phyloP scores from a whole-genome alignment of 2,888 invertebrate genomes.

The Thymelicus lineola region DNA sequence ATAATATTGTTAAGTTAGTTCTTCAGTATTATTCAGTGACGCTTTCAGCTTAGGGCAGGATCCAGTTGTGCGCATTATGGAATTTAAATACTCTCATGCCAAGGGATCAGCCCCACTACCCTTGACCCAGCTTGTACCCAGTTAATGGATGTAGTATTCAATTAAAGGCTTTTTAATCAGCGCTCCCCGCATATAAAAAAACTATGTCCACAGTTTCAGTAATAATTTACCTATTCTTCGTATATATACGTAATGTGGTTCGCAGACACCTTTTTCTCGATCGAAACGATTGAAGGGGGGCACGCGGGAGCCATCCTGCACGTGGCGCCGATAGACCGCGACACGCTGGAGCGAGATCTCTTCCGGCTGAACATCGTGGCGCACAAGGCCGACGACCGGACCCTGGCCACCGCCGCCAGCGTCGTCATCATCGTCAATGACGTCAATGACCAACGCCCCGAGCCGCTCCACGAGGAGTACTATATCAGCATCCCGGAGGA shows the following conservation, averaged over 20 bases:
- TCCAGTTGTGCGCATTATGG: too few species aligned
- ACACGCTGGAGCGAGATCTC: slow-evolving; percentile 70
- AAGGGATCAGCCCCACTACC: too few species aligned
- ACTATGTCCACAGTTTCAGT: too few species aligned
- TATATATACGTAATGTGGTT: too few species aligned
- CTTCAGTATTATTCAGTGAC: background rate
- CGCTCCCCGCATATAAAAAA: too few species aligned
- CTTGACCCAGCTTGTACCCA: too few species aligned
- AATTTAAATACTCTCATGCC: too few species aligned
- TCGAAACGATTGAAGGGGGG: slow-evolving; percentile 63
- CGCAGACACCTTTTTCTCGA: slow-evolving; percentile 70
- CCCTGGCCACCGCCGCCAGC: slow-evolving; percentile 58
- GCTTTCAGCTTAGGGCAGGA: too few species aligned
- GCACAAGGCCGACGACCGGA: slow-evolving; percentile 68
- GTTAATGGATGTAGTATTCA: too few species aligned
- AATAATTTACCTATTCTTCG: too few species aligned
- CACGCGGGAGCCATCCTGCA: slow-evolving; percentile 62
- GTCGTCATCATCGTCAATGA: slow-evolving; percentile 81
- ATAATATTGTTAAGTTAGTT: slow-evolving; percentile 21
- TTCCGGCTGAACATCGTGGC: slow-evolving; percentile 77
- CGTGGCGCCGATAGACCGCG: slow-evolving; percentile 76
- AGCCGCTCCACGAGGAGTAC: slow-evolving; percentile 66
- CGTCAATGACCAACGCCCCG: slow-evolving; percentile 88
- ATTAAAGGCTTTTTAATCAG: too few species aligned
- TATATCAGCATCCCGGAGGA: slow-evolving; percentile 79